These are phyloP conservation scores for Hyles euphorbiae DNA, from an alignment of 1,140 invertebrate genomes.

Conservation along the genomic window DNA sequence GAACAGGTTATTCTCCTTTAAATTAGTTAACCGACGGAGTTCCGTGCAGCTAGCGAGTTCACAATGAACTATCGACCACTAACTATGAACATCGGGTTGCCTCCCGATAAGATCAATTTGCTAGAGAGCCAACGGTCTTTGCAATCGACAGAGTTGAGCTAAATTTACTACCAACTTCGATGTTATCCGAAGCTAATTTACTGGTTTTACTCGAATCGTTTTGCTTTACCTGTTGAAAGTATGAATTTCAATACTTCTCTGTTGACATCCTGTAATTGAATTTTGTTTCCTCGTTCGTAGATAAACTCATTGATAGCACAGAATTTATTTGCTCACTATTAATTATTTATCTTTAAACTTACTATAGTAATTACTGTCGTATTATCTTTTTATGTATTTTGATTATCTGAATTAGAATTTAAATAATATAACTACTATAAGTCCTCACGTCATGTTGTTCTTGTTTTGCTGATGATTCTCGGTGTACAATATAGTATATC, in stretches of 20 bases:
- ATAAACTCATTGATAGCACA: no score
- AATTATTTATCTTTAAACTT: no score
- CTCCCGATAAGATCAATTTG: constrained; percentile 35
- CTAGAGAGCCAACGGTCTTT: constrained; percentile 19
- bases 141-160: constrained; percentile 25
- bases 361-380: no score
- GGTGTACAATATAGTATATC: no score
- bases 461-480: no score
- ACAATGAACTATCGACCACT: constrained; percentile 33
- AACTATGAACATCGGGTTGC: constrained; percentile 35
- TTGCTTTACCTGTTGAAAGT: constrained; percentile 22
- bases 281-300: no score
- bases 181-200: constrained; percentile 28
- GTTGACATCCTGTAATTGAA: no score
- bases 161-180: constrained; percentile 26
- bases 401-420: no score
- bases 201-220: constrained; percentile 14
- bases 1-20: constrained; percentile 1
- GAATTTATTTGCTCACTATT: no score
- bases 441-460: no score
- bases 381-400: no score
- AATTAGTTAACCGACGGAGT: constrained; percentile 39
- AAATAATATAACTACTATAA: no score
- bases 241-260: neutral
- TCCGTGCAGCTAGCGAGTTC: constrained; percentile 23